phyloP scores from a whole-genome alignment of 2,113 vertebrate species.

The Microcebus lehilahytsara region DNA sequence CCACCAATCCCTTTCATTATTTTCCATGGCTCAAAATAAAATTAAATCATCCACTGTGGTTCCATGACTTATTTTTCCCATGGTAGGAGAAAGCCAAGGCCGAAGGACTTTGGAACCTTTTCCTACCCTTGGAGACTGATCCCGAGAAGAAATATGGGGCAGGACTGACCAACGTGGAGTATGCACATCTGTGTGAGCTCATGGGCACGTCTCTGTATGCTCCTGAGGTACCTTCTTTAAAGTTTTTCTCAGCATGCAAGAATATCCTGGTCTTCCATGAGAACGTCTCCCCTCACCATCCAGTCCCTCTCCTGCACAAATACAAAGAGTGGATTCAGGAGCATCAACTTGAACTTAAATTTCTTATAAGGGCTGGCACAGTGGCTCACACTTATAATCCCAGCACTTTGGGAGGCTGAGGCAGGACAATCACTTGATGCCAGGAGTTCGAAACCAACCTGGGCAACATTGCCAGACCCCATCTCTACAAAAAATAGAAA shows the following conservation, averaged over 20 bases:
- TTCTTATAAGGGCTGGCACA: not conserved
- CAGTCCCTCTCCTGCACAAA: not conserved
- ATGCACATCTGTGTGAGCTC: constrained; percentile 80
- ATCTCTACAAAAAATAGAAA: too few species aligned
- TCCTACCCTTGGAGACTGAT: constrained; percentile 80
- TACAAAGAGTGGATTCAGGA: not conserved
- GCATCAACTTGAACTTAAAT: not conserved
- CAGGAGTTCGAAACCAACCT: too few species aligned
- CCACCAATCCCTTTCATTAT: not conserved
- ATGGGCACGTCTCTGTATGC: constrained; percentile 82
- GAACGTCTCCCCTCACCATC: not conserved
- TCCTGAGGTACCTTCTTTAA: constrained; percentile 74
- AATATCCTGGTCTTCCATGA: not conserved
- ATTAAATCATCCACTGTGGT: not conserved
- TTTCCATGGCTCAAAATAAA: not conserved
- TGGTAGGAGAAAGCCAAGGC: constrained; percentile 79
- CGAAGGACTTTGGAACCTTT: constrained; percentile 84
- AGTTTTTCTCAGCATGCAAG: rapidly evolving
- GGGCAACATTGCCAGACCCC: too few species aligned
- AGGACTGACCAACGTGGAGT: constrained; percentile 81
- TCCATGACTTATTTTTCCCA: not conserved
- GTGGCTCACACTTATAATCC: too few species aligned
- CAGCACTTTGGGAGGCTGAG: too few species aligned
- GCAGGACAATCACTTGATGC: too few species aligned
- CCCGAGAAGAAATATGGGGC: constrained; percentile 78